Base-by-base conservation (phyloP, 2,888 invertebrate species). In the Drosophila mimetica region DNA sequence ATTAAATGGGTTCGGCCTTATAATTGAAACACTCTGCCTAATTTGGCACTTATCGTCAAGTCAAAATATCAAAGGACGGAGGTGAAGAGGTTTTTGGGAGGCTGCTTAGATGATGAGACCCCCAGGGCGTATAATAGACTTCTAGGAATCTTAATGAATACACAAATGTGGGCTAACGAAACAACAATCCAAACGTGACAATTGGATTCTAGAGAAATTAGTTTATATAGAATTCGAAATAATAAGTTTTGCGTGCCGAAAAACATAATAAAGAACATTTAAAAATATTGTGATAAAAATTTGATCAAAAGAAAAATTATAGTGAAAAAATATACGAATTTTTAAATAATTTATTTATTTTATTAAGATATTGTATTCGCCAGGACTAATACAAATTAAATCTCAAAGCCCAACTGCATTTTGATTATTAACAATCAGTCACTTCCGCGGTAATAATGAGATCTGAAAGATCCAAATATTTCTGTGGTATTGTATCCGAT, bases 21-120 rank as follows among this genome's bases (percentile, higher is more conserved):
- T 72, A 73, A 71, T 64, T 50, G 39, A 73, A 73, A 71, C 30
- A 55, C 47, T 64, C 22, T 52, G 74, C 65, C 50, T 25, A 63
- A 50, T 72, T 72, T 61, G 73, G 48, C 65, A 54, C 50, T 70
- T 50, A 37, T 14, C 9, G 67, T 22, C 34, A 50, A 58, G 22
- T 25, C 25, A 25, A 5, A 7, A 7, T 16, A 48, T 37, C 48
- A 39, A 44, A 58, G 59, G 28, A 54, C 6, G 13, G 11, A 20
- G 46, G 13, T 22, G 36, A 18, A 9, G 30, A 20, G 4, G n/a
- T 28, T 28, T 9, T 2, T 2, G 14, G 28, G 16, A 28, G 18
- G 11, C 11, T 14, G 20, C 14, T 11, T 9, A 11, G 20, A 2
- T 25, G 58, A 25, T 0, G 37, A 25, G 14, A 16, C 39, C 5